Conservation (phyloP, 2,113 vertebrate genomes). For the Ciconia maguari region DNA sequence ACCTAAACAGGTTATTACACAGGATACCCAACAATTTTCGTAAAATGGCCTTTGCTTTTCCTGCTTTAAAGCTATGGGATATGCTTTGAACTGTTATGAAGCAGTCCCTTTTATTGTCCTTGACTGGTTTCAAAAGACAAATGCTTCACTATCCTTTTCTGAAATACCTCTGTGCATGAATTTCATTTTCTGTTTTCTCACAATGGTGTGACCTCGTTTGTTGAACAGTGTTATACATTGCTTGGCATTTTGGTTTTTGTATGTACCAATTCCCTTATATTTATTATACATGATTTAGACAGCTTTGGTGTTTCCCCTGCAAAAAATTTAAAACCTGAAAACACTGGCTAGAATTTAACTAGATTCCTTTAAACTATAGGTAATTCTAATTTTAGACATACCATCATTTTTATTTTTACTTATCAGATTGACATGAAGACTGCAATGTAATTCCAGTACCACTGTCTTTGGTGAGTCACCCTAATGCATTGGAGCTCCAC, state of each 20-base stretch:
- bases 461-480: background rate
- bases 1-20: background rate
- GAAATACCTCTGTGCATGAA: background rate
- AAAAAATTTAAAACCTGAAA: background rate
- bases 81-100: background rate
- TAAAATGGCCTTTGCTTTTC: background rate
- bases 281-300: background rate
- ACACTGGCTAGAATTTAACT: background rate
- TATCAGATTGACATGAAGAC: background rate
- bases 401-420: background rate
- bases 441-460: background rate
- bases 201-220: background rate
- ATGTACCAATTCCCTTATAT: background rate
- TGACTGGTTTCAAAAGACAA: background rate
- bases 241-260: background rate
- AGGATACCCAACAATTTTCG: background rate
- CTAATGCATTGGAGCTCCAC: background rate
- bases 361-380: background rate
- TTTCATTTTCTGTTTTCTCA: background rate
- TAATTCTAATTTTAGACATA: background rate
- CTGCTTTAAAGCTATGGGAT: background rate
- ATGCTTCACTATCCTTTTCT: background rate
- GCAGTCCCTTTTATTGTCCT: background rate
- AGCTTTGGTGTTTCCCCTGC: background rate
- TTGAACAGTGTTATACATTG: background rate